A percentile compares a stretch with the other conserved stretches of the same genome.
phyloP scores from a whole-genome alignment of 2,888 invertebrate species.

The Oscheius sp. region DNA sequence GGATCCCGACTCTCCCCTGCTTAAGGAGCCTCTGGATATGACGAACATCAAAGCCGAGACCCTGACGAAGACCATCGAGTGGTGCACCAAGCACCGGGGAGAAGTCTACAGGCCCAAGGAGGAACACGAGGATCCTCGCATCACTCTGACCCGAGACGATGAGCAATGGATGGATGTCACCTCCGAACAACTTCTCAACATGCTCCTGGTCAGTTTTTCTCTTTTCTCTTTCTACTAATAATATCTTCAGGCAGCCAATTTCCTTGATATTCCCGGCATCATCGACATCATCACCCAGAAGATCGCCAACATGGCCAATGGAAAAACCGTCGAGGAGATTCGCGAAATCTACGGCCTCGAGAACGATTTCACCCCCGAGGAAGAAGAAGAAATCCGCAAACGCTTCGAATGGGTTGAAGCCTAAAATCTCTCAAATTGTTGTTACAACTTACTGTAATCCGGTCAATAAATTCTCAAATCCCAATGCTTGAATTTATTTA shows the following conservation, averaged over 20 bases:
- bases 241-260: conserved; percentile 8
- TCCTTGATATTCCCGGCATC: conserved; percentile 19
- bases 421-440: neutral
- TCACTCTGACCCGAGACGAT: neutral
- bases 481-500: neutral
- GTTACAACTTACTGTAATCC: neutral
- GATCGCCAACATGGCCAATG: conserved; percentile 22
- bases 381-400: conserved; percentile 15
- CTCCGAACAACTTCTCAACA: neutral
- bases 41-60: neutral
- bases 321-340: conserved; percentile 15
- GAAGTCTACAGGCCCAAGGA: neutral
- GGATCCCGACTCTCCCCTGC: neutral
- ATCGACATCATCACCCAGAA: conserved; percentile 22
- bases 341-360: conserved; percentile 1
- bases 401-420: conserved; percentile 19
- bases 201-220: conserved; percentile 12
- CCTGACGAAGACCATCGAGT: conserved; percentile 12
- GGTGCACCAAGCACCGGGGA: conserved; percentile 11
- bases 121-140: conserved; percentile 1
- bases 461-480: neutral
- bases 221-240: neutral
- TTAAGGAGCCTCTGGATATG: neutral
- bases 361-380: conserved; percentile 21
- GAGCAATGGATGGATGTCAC: conserved; percentile 8